Conservation (phyloP, 2,797 vertebrate genomes). For the Diglossa cyanea region DNA sequence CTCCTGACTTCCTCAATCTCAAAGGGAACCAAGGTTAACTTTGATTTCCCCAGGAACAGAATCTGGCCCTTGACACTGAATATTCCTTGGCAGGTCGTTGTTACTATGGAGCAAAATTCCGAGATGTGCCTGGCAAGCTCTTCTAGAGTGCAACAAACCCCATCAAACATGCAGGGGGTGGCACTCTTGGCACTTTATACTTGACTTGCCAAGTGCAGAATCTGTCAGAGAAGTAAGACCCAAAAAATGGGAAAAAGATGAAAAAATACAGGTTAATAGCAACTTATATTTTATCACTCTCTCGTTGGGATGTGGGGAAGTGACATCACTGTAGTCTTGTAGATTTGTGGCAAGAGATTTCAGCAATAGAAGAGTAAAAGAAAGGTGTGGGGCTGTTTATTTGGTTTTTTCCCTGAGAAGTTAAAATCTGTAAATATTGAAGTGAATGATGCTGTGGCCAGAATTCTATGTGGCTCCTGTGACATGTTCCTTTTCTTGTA, state of each 20-base stretch:
- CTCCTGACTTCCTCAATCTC: not conserved
- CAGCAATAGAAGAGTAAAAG: not conserved
- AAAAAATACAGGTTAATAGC: not conserved
- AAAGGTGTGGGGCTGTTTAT: not conserved
- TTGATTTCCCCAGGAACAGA: not conserved
- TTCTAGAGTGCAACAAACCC: not conserved
- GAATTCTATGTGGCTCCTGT: fast-evolving
- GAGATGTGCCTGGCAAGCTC: not conserved
- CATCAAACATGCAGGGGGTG: not conserved
- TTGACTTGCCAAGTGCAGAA: not conserved
- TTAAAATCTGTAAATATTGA: not conserved
- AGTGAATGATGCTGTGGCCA: not conserved
- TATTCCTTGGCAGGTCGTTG: not conserved
- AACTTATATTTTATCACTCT: not conserved
- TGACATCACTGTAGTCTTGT: not conserved
- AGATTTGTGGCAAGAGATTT: not conserved
- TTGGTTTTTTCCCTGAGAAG: not conserved
- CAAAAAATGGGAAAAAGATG: not conserved
- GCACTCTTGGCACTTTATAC: not conserved
- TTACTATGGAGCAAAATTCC: not conserved
- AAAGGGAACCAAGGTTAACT: not conserved
- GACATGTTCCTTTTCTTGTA: not conserved
- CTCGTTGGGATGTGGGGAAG: not conserved
- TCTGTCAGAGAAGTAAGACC: not conserved
- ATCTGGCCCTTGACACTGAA: not conserved